Conservation (phyloP, 2,797 vertebrate genomes). For the Tapirus indicus region DNA sequence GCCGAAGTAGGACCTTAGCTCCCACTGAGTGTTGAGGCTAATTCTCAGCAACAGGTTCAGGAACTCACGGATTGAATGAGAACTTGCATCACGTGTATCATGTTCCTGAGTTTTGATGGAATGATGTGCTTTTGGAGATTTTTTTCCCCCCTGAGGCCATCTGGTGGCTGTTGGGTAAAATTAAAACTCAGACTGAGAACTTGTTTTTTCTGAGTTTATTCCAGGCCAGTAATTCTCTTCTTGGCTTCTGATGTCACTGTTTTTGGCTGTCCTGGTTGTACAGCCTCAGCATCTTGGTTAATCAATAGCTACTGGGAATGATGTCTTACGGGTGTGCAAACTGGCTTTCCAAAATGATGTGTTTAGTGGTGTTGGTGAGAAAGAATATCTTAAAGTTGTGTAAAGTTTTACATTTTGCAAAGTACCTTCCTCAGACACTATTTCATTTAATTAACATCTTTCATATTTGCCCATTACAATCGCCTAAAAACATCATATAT, state of each 20-base stretch:
- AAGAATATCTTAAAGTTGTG: not conserved
- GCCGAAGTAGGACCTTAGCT: not conserved
- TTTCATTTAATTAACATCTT: constrained; percentile 17
- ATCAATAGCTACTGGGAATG: constrained; percentile 2
- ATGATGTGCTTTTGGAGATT: not conserved
- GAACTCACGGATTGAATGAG: not conserved
- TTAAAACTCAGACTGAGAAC: not conserved
- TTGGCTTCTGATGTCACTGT: constrained; percentile 24
- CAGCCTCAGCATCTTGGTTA: not conserved
- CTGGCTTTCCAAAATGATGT: constrained; percentile 1
- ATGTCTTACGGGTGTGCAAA: not conserved
- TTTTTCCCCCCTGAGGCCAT: not conserved
- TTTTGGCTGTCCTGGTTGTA: not conserved
- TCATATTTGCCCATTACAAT: not conserved
- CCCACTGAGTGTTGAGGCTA: not conserved
- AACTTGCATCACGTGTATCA: not conserved
- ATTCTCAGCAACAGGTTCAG: not conserved
- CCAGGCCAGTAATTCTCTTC: constrained; percentile 28
- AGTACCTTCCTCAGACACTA: not conserved
- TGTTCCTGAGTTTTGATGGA: not conserved
- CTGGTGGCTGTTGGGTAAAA: constrained; percentile 68
- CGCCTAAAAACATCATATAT: not conserved
- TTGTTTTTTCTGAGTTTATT: not conserved
- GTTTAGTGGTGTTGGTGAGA: not conserved
- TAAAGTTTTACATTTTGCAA: constrained; percentile 23